Conservation (phyloP, 2,113 vertebrate species). For the Archilochus colubris region DNA sequence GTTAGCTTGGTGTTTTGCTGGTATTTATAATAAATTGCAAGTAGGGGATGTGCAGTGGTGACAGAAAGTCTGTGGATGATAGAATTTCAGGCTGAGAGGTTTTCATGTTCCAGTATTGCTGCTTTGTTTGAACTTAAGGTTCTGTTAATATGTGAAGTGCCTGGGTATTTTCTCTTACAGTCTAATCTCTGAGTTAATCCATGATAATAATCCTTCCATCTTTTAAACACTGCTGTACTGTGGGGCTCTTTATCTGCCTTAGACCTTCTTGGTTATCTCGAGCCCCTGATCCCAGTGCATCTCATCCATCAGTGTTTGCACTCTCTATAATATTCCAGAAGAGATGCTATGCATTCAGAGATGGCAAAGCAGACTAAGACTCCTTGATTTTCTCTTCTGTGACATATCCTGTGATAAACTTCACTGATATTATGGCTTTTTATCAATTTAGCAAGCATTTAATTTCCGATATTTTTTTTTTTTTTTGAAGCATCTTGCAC, state of each 20-base stretch:
- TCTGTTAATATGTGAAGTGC: not conserved
- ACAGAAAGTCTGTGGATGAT: not conserved
- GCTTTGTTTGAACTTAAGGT: not conserved
- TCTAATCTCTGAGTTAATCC: conserved; percentile 1
- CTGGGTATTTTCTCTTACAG: not conserved
- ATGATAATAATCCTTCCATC: not conserved
- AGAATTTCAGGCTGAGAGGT: not conserved
- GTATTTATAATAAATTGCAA: not conserved
- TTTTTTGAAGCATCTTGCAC: not conserved
- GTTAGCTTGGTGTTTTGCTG: not conserved
- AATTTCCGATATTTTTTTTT: not conserved
- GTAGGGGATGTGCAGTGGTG: not conserved
- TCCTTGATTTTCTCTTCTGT: not conserved
- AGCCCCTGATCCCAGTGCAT: not conserved
- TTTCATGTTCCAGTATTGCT: not conserved
- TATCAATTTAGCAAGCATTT: not conserved
- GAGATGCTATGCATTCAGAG: not conserved
- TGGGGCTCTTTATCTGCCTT: not conserved
- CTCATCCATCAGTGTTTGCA: not conserved
- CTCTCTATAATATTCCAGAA: not conserved
- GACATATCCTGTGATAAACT: not conserved
- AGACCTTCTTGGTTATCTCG: conserved; percentile 15
- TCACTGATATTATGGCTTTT: not conserved
- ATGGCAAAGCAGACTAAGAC: not conserved
- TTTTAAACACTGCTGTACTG: not conserved